phyloP scores from a whole-genome alignment of 2,797 vertebrate species.

The Hippoglossus hippoglossus region DNA sequence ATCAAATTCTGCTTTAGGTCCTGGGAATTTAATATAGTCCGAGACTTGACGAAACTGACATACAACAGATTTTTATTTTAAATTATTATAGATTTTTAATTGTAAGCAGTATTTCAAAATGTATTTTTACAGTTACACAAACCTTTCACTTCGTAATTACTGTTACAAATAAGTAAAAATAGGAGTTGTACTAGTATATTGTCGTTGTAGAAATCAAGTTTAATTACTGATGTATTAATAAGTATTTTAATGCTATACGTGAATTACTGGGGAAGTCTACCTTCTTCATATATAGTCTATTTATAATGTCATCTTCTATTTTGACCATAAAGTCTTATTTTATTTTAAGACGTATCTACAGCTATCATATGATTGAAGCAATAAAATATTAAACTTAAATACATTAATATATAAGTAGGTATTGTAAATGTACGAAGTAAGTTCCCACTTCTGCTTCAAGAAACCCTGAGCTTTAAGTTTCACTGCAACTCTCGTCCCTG shows the following conservation, averaged over 20 bases:
- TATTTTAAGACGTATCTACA: too few species aligned
- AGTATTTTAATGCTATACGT: not conserved
- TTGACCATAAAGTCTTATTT: not conserved
- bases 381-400: too few species aligned
- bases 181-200: not conserved
- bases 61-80: not conserved
- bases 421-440: not conserved
- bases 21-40: too few species aligned
- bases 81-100: too few species aligned
- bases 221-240: not conserved
- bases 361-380: too few species aligned
- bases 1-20: too few species aligned
- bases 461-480: conserved; percentile 17
- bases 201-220: not conserved
- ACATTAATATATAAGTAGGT: not conserved
- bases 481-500: not conserved
- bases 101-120: not conserved
- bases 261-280: too few species aligned
- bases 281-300: not conserved
- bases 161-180: too few species aligned
- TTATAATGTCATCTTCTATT: not conserved
- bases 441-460: conserved; percentile 43
- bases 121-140: not conserved
- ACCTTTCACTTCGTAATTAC: not conserved
- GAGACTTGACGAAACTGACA: too few species aligned